Conservation (phyloP, 2,888 invertebrate species). For the Itoplectis maculator region DNA sequence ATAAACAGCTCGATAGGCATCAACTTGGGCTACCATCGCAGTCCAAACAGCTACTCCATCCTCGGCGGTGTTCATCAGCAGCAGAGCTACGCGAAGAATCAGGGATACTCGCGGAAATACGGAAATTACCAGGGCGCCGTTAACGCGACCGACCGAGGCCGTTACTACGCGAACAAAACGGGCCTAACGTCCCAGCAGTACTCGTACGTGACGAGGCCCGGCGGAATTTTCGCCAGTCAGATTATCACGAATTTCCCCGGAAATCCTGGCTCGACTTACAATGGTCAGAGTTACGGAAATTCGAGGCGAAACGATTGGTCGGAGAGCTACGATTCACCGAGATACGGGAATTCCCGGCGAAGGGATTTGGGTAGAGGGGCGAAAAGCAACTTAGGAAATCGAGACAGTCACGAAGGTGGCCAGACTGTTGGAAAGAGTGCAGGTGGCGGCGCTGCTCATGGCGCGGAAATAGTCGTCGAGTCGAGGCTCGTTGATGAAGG, state of each 20-base stretch:
- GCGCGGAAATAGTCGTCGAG: constrained; percentile 9
- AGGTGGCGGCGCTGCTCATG: too few species aligned
- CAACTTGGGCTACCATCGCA: constrained; percentile 31
- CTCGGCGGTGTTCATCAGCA: constrained; percentile 38
- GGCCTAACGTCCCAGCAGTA: constrained; percentile 19
- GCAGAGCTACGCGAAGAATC: constrained; percentile 33
- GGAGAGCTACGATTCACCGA: constrained; percentile 8
- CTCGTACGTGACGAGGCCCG: constrained; percentile 2
- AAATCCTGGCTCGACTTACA: constrained; percentile 15
- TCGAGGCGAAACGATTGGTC: constrained; percentile 31
- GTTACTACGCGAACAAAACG: constrained; percentile 28
- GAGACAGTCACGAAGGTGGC: constrained; percentile 1
- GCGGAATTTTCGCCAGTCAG: constrained; percentile 21
- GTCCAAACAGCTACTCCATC: constrained; percentile 39
- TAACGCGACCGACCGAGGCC: background rate
- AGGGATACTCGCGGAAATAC: constrained; percentile 39
- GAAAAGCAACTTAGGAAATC: constrained; percentile 1
- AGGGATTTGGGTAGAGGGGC: constrained; percentile 10
- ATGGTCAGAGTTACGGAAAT: constrained; percentile 36
- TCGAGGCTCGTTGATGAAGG: background rate
- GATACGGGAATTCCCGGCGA: constrained; percentile 34
- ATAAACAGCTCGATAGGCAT: constrained; percentile 30
- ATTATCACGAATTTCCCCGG: constrained; percentile 3
- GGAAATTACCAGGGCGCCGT: background rate
- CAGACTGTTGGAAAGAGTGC: constrained; percentile 6